These are phyloP conservation scores for Eupeodes latifasciatus DNA, from an alignment of 2,888 invertebrate species.

Conservation along the genomic window DNA sequence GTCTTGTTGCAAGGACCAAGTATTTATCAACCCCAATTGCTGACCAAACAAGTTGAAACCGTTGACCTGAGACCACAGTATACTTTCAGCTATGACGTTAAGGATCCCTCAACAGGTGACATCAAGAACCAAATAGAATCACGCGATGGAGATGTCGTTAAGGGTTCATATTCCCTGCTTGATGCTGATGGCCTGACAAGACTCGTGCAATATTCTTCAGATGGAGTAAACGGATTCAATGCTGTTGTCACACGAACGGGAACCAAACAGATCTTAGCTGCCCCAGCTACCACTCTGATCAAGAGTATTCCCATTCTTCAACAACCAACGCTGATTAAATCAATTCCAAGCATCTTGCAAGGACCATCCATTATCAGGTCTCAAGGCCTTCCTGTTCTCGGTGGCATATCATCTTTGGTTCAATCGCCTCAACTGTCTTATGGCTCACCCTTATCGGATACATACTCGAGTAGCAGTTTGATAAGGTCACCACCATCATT, in stretches of 20 bases:
- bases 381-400: background rate
- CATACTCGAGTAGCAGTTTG: conserved; percentile 41
- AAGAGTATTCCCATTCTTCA: conserved; percentile 38
- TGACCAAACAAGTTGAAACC: conserved; percentile 26
- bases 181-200: conserved; percentile 77
- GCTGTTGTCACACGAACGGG: conserved; percentile 72
- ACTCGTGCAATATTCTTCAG: conserved; percentile 76
- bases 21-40: conserved; percentile 24
- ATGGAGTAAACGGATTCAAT: conserved; percentile 77
- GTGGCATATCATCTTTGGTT: conserved; percentile 5
- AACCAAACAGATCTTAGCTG: conserved; percentile 13
- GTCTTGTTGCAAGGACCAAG: conserved; percentile 1
- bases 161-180: conserved; percentile 74
- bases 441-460: background rate
- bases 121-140: conserved; percentile 45
- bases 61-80: conserved; percentile 38
- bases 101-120: conserved; percentile 43
- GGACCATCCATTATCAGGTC: conserved; percentile 13
- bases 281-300: conserved; percentile 12
- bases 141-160: conserved; percentile 48
- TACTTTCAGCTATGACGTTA: conserved; percentile 43
- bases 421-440: conserved; percentile 27
- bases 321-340: conserved; percentile 25
- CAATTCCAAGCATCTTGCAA: conserved; percentile 39
- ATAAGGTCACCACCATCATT: conserved; percentile 22